Evolutionary conservation across 2,888 invertebrate genomes (phyloP).

Genomic region (Tyria jacobaeae): DNA sequence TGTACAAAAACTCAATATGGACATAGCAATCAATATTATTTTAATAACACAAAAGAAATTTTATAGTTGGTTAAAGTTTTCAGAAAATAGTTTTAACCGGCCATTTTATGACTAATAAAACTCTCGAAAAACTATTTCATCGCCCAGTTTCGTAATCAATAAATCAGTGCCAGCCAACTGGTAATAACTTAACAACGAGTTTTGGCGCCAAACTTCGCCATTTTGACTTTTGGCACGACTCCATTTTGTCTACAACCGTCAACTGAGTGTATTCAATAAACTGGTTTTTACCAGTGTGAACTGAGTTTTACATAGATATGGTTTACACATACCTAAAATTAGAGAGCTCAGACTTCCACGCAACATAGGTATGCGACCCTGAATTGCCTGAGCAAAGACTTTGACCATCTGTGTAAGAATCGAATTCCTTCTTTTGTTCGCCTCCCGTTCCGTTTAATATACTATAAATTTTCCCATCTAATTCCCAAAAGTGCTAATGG

Average conservation of each 20-base stretch:
- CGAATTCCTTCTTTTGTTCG: too few species aligned
- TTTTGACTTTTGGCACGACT: constrained; percentile 21
- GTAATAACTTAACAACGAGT: constrained; percentile 19
- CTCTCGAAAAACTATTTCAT: not conserved
- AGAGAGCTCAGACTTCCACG: too few species aligned
- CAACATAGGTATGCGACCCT: too few species aligned
- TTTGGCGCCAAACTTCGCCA: constrained; percentile 24
- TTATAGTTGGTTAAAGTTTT: not conserved
- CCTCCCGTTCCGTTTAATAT: too few species aligned
- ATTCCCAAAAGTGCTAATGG: too few species aligned
- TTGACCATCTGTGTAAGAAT: too few species aligned
- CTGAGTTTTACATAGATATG: not conserved
- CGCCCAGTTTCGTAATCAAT: not conserved
- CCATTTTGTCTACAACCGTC: constrained; percentile 23
- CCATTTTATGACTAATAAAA: constrained; percentile 5
- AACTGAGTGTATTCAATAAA: constrained; percentile 15
- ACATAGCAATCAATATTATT: not conserved
- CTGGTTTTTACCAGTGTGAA: not conserved
- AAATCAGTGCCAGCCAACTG: constrained; percentile 11
- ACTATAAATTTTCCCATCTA: too few species aligned
- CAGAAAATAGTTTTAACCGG: not conserved
- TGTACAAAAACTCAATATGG: too few species aligned
- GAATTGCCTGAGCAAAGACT: too few species aligned
- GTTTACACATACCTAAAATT: too few species aligned
- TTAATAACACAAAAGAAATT: not conserved